These are phyloP conservation scores for Vulpes vulpes DNA, from an alignment of 2,113 vertebrate genomes.

Conservation along the genomic window DNA sequence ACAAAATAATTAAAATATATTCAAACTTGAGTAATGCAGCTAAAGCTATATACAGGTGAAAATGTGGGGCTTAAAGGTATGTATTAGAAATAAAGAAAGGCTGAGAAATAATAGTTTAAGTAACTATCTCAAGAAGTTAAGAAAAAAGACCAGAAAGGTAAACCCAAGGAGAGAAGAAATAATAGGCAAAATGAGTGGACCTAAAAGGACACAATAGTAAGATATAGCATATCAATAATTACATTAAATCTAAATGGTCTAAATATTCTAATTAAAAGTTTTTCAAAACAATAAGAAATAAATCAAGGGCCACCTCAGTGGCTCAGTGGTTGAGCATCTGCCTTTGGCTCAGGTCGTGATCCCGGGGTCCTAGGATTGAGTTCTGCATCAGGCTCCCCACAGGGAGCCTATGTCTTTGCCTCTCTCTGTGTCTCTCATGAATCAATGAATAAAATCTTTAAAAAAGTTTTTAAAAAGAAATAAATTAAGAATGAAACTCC, in stretches of 20 bases:
- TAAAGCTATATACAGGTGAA: neutral
- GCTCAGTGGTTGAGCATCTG: too few relatives aligned
- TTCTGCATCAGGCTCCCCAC: too few relatives aligned
- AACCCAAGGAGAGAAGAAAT: neutral
- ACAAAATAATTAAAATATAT: neutral
- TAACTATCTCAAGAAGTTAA: neutral
- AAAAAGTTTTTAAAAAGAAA: neutral
- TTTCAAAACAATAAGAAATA: neutral
- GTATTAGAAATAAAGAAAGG: neutral
- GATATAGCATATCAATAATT: neutral
- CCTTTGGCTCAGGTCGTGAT: too few relatives aligned
- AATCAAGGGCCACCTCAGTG: neutral
- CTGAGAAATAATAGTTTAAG: neutral
- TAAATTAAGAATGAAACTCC: neutral
- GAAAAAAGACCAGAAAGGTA: neutral
- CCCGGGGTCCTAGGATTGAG: too few relatives aligned
- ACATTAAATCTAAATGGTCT: neutral
- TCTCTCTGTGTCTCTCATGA: too few relatives aligned
- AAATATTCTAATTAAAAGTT: neutral
- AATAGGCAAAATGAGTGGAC: neutral
- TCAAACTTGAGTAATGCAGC: neutral
- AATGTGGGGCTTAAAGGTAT: neutral
- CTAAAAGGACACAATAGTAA: neutral
- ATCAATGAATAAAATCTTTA: too few relatives aligned
- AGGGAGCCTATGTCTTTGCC: too few relatives aligned